Base-by-base conservation (phyloP, 2,888 invertebrate genomes). In the Melanotus villosus region DNA sequence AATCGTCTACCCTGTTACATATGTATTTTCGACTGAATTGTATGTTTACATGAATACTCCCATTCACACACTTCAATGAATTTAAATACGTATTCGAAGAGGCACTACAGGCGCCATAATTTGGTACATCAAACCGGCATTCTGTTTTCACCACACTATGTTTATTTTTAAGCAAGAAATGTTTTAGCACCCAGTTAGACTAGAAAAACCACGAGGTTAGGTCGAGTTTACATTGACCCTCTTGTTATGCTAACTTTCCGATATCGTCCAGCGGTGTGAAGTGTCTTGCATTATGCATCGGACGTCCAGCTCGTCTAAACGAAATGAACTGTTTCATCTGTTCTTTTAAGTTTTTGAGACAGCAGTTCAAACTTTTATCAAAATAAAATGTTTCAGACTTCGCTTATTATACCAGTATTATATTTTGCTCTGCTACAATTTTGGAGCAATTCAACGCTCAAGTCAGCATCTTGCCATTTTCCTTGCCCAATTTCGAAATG, bases 31-130 rank as follows among this genome's bases (percentile, higher is more conserved):
- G 57, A 41, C 58, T 54, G 75, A 74, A 75, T 76, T 72, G 75
- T 76, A 73, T 78, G 78, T 76, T 77, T 77, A 76, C 77, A 76
- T 73, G 75, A 75, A 75, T 73, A 71, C 75, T 70, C 70, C 73
- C 72, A 73, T 74, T 74, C 72, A 69, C 68, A 68, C 73, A 73
- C 72, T 71, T 70, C 57, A 52, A 63, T 63, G 63, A 68, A 63
- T 68, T 68, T 63, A 62, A 63, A 68, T 62, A 43, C 56, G 52
- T 56, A 41, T 41, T 26, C 52, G 34, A 60, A 50, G 34, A 67
- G 45, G 52, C 30, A 65, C 56, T 65, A 58, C 38, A 45, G 19
- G 47, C 45, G 34, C 50, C 18, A 59, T 65, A 59, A 59, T 52
- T 65, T 23, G 19, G 50, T 59, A 50, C 38, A 38, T 52, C 52